Base-by-base conservation (phyloP, 2,888 invertebrate genomes). In the Anorthoa munda region DNA sequence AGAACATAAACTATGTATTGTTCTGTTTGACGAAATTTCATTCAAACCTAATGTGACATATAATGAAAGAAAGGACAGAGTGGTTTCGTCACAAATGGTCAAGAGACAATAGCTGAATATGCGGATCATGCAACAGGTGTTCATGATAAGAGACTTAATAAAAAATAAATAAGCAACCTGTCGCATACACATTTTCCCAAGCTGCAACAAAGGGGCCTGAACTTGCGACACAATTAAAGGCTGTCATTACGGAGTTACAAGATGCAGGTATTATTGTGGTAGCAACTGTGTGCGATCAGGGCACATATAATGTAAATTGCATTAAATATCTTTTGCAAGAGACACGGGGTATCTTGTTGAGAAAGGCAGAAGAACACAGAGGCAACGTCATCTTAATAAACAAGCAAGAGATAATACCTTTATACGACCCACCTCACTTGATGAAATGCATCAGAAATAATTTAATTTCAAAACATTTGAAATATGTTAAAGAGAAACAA, bases 11-110 rank as follows among this genome's bases (percentile, higher is more conserved):
- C 45, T 66, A 45, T 63, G 63, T 63, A 48, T 50, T 50, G 18
- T 63, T 9, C 26, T 63, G 48, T 63, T 63, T 63, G 51, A 65
- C 17, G 51, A 65, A 65, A 51, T 65, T 51, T 66, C 60, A 66
- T 26, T 59, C 26, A 66, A 67, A 67, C 67, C 31, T 21, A 59
- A 48, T 59, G 67, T 59, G 46, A 31, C 61, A 21, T 60, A 48
- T 7, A 58, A 66, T 1, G 61, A 67, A 50, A 1, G 31, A 0
- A 60, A 67, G 48, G 61, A 67, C 67, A 18, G 12, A 58, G 66
- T 64, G 66, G 23, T 2, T 56, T 56, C 56, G 56, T 56, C 5
- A 66, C 66, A 56, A 66, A 59, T 17, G 59, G 59, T n/a, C 18
- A 18, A 48, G 48, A 50, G 50, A 26, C 26, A 26, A 26, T 3